A percentile compares a stretch with the other conserved stretches of the same genome.
These are phyloP conservation scores for Watsonalla binaria DNA, from an alignment of 2,888 invertebrate species.

Conservation along the genomic window DNA sequence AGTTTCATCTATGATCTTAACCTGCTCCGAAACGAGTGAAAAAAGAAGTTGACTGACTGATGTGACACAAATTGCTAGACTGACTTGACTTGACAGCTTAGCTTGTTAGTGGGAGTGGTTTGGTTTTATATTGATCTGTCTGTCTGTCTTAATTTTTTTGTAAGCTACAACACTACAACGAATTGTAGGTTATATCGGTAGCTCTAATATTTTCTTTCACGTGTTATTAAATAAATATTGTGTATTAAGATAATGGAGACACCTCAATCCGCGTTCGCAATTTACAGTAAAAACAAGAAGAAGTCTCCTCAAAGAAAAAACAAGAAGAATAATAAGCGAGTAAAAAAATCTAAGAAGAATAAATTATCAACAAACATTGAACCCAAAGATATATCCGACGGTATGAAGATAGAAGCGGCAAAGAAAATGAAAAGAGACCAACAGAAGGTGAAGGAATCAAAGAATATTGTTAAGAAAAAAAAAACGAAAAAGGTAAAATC, in stretches of 20 bases:
- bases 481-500: conserved; percentile 48
- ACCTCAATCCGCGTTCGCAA: conserved; percentile 62
- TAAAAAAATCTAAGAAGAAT: conserved; percentile 13
- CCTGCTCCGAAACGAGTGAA: too few relatives aligned
- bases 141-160: too few relatives aligned
- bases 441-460: conserved; percentile 40
- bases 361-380: conserved; percentile 15
- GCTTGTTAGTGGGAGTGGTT: too few relatives aligned
- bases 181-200: not conserved
- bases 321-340: conserved; percentile 26
- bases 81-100: too few relatives aligned
- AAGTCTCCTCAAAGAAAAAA: conserved; percentile 34
- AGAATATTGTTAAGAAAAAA: conserved; percentile 47
- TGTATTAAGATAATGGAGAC: conserved; percentile 40
- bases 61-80: too few relatives aligned
- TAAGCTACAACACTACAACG: too few relatives aligned
- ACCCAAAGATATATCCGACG: conserved; percentile 25
- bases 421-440: conserved; percentile 48
- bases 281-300: conserved; percentile 52
- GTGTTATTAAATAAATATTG: not conserved
- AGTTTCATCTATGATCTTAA: too few relatives aligned
- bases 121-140: too few relatives aligned
- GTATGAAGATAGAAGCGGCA: conserved; percentile 36
- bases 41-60: too few relatives aligned
- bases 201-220: conserved; percentile 1